Conservation (phyloP, 2,888 invertebrate species). For the Podabrus alpinus region DNA sequence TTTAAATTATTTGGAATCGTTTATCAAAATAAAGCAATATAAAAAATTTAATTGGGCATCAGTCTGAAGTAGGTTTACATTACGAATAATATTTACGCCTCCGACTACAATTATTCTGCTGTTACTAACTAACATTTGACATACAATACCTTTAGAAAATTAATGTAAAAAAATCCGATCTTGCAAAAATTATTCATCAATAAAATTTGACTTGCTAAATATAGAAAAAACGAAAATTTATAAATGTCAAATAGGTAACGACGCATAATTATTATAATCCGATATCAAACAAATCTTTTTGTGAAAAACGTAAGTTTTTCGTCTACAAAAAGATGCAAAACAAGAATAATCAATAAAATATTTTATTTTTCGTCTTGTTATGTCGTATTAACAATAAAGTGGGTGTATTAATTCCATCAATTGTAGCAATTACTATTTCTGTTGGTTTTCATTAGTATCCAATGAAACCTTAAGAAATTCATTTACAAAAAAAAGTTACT, state of each 20-base stretch:
- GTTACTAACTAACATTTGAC: not conserved
- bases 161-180: not conserved
- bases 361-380: slow-evolving; percentile 13
- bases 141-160: not conserved
- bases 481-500: slow-evolving; percentile 12
- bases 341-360: slow-evolving; percentile 9
- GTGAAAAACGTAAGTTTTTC: not conserved
- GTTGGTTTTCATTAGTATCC: slow-evolving; percentile 9
- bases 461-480: slow-evolving; percentile 17
- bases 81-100: not conserved
- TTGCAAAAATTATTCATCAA: not conserved
- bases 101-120: not conserved
- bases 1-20: too few species aligned
- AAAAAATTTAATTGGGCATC: too few species aligned
- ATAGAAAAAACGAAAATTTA: not conserved
- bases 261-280: not conserved
- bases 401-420: slow-evolving; percentile 24
- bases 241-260: not conserved
- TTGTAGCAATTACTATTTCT: slow-evolving; percentile 17
- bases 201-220: not conserved
- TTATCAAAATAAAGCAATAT: not conserved
- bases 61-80: too few species aligned
- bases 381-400: slow-evolving; percentile 14
- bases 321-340: not conserved
- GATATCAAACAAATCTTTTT: not conserved